Percentiles rank a stretch among this genome's conserved stretches.
Conservation (phyloP, 2,888 invertebrate genomes). For the Ichneumoninae sp. region DNA sequence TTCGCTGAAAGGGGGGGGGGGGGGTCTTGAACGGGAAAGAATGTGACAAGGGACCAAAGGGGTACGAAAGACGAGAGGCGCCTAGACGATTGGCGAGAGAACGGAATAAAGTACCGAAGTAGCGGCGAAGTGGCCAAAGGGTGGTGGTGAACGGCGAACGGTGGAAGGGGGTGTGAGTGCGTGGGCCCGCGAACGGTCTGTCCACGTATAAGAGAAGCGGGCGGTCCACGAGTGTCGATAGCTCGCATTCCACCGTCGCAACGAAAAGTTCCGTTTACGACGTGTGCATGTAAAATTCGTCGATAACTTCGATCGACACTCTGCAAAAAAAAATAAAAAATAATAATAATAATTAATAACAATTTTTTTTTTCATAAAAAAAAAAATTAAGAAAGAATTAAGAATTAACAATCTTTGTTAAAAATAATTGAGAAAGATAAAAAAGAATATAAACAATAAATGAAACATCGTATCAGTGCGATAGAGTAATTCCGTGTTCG, state of each 20-base stretch:
- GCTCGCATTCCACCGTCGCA: conserved; percentile 72
- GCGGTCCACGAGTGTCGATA: conserved; percentile 77
- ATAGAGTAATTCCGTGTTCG: neutral
- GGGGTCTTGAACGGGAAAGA: neutral
- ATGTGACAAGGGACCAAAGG: conserved; percentile 29
- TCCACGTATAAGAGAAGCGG: conserved; percentile 79
- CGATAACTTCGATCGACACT: neutral
- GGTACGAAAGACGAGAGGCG: conserved; percentile 22
- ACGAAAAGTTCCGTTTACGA: conserved; percentile 24
- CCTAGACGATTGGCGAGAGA: conserved; percentile 8
- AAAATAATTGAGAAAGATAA: too few species aligned
- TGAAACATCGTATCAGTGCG: neutral
- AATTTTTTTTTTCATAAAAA: too few species aligned
- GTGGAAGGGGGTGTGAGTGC: conserved; percentile 48
- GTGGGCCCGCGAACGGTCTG: conserved; percentile 53
- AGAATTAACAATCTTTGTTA: too few species aligned
- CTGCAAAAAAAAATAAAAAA: neutral
- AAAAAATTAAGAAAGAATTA: neutral
- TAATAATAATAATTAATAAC: neutral
- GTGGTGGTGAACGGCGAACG: conserved; percentile 40
- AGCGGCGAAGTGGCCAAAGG: neutral
- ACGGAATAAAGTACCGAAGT: conserved; percentile 23
- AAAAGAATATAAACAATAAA: neutral
- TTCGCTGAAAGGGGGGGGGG: neutral
- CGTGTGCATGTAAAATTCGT: neutral